A percentile compares a stretch with the other conserved stretches of the same genome.
These are phyloP conservation scores for Strigops habroptila DNA, from an alignment of 2,113 vertebrate genomes.

Conservation along the genomic window DNA sequence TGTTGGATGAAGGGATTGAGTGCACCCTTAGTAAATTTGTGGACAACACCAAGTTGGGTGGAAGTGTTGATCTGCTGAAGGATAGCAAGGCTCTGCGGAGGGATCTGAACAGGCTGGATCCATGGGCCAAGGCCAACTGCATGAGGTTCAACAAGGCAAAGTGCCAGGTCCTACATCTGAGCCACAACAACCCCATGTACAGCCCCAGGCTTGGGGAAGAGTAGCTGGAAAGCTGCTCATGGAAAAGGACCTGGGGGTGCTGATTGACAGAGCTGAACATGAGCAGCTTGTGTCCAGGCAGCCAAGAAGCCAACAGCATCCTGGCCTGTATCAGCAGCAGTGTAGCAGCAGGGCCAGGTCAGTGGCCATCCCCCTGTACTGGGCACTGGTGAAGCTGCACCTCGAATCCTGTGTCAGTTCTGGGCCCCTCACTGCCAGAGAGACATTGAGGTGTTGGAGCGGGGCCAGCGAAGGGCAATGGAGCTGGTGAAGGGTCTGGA, in stretches of 20 bases:
- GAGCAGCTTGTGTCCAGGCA: neutral
- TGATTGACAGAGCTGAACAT: neutral
- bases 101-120: neutral
- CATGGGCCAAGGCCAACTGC: neutral
- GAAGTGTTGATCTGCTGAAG: neutral
- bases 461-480: neutral
- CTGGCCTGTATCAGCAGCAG: neutral
- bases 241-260: neutral
- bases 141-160: neutral
- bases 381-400: neutral
- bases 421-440: neutral
- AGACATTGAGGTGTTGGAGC: neutral
- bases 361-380: neutral
- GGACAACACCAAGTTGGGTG: neutral
- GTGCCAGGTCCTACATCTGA: neutral
- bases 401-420: neutral
- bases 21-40: neutral
- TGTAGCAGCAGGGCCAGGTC: neutral
- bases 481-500: neutral
- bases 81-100: neutral
- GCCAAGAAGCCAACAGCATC: neutral
- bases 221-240: neutral
- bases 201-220: neutral
- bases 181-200: neutral
- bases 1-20: neutral